Conservation (phyloP, 2,797 vertebrate species). For the Enteromius viviparus region DNA sequence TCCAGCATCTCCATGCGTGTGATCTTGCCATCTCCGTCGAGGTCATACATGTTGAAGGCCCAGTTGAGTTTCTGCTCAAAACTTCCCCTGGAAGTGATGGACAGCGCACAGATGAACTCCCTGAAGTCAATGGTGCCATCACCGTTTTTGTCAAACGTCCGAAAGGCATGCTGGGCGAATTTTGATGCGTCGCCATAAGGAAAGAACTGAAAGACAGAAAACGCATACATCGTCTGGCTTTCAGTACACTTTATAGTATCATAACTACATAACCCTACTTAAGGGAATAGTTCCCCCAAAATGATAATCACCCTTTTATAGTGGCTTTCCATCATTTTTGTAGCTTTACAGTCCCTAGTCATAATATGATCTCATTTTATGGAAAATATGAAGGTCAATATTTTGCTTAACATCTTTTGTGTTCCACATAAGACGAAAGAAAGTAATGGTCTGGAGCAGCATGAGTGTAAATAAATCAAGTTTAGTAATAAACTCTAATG, state of each 20-base stretch:
- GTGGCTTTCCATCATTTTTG: not conserved
- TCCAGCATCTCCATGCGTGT: slow-evolving; percentile 90
- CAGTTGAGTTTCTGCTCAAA: slow-evolving; percentile 92
- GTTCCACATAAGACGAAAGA: not conserved
- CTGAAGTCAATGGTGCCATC: slow-evolving; percentile 90
- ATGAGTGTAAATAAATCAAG: not conserved
- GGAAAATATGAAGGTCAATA: not conserved
- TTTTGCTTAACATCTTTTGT: not conserved
- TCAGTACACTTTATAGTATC: not conserved
- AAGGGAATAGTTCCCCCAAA: not conserved
- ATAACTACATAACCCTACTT: not conserved
- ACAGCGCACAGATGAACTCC: slow-evolving; percentile 90
- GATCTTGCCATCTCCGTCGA: slow-evolving; percentile 88
- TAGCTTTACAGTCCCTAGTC: not conserved
- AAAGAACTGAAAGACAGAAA: slow-evolving; percentile 78
- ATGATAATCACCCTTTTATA: not conserved
- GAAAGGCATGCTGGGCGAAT: slow-evolving; percentile 89
- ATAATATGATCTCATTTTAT: not conserved
- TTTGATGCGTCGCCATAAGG: slow-evolving; percentile 90
- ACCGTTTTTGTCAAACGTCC: slow-evolving; percentile 89
- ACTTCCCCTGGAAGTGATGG: slow-evolving; percentile 87
- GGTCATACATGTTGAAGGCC: slow-evolving; percentile 92
- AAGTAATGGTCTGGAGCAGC: not conserved
- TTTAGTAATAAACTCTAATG: not conserved
- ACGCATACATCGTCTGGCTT: not conserved